Evolutionary conservation across 2,888 invertebrate genomes (phyloP), one percentile per base, ranked within the genome.

Genomic region (Luperina nickerlii): DNA sequence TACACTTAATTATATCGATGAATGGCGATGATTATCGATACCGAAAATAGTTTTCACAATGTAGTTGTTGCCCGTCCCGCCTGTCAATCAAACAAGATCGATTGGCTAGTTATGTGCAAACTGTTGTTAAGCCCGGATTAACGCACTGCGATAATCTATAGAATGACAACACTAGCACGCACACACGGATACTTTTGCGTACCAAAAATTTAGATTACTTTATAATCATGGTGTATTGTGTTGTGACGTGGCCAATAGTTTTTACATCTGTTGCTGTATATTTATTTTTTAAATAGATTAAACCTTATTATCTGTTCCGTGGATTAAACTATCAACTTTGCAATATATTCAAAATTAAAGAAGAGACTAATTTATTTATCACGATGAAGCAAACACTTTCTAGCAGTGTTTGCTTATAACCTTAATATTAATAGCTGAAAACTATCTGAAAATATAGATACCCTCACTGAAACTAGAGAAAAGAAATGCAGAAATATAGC

Each of bases 61-160:
- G 76, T 81, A 66, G 77, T 91, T 87, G 90, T 87, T 89, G 86
- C 90, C 88, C 90, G 81, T 83, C 81, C 89, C 84, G 80, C 42
- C 91, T 92, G 94, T 94, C 95, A 94, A 94, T 94, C 94, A 94
- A 89, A 90, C 86, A 85, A 91, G 92, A 94, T 94, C 93, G 94
- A 94, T 94, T 90, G 90, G 85, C 88, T 89, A 91, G 93, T 93
- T 92, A 93, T 91, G 91, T 92, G 93, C 94, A 94, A 95, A 95
- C 94, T 93, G 93, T 90, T 91, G 92, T 91, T 95, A 94, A 95
- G 92, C 94, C 90, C 87, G 88, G 92, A 90, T 94, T 92, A 93
- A 81, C 91, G 87, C 88, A 89, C 89, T 87, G 89, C 88, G 91
- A 90, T 95, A 95, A 95, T 94, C 96, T 94, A 93, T 90, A 88